phyloP scores from a whole-genome alignment of 2,113 vertebrate genomes.

The Polypterus bichir region DNA sequence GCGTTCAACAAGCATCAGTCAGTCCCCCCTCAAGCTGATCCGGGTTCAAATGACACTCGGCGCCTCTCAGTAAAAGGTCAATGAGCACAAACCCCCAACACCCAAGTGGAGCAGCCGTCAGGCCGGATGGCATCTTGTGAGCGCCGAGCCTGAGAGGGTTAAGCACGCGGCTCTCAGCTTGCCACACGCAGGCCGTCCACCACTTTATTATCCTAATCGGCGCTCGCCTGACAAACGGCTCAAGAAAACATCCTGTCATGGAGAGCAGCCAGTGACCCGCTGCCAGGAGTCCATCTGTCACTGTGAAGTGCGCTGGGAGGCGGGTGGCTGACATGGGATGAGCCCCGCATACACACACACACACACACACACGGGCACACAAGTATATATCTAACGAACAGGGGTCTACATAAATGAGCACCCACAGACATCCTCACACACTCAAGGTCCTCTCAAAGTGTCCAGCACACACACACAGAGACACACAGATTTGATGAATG shows the following conservation, averaged over 20 bases:
- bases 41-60: too few relatives aligned
- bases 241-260: constrained; percentile 35
- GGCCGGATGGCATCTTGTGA: too few relatives aligned
- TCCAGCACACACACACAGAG: constrained; percentile 3
- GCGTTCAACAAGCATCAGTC: too few relatives aligned
- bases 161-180: constrained; percentile 16
- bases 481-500: constrained; percentile 8
- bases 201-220: constrained; percentile 10
- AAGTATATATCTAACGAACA: neutral
- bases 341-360: neutral
- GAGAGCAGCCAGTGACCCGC: constrained; percentile 18
- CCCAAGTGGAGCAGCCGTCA: too few relatives aligned
- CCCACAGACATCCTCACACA: constrained; percentile 26
- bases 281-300: constrained; percentile 24
- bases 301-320: neutral
- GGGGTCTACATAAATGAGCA: constrained; percentile 26
- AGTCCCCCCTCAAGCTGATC: too few relatives aligned
- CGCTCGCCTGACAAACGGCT: neutral
- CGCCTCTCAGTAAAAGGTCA: constrained; percentile 16
- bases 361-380: constrained; percentile 34
- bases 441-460: constrained; percentile 33
- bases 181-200: constrained; percentile 12
- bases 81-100: constrained; percentile 16
- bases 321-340: neutral
- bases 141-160: too few relatives aligned